A percentile compares a stretch with the other conserved stretches of the same genome.
Conservation (phyloP, 2,888 invertebrate species). For the Lithosia quadra region DNA sequence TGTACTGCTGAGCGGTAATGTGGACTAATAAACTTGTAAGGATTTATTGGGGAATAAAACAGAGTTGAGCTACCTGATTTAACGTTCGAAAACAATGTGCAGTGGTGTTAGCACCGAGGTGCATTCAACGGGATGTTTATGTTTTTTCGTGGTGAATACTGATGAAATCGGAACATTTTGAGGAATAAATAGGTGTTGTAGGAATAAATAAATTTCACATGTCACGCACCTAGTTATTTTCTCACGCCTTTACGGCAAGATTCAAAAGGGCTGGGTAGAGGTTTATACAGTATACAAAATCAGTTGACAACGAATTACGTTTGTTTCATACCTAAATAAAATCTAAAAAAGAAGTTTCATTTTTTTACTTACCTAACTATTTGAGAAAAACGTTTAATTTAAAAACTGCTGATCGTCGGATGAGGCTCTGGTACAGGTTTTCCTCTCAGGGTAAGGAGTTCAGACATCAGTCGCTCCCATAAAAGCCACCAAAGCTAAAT, state of each 20-base stretch:
- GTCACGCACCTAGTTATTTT: background rate
- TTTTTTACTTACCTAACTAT: background rate
- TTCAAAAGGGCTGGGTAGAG: background rate
- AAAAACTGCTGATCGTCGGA: background rate
- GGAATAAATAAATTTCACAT: background rate
- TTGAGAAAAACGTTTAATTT: background rate
- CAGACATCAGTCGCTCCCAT: too few relatives aligned
- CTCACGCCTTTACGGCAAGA: background rate
- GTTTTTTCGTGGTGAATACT: constrained; percentile 31
- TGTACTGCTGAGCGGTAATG: constrained; percentile 64
- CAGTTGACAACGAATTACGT: too few relatives aligned
- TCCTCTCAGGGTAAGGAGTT: too few relatives aligned
- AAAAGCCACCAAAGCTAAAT: too few relatives aligned
- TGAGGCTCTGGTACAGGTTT: too few relatives aligned
- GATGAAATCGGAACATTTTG: background rate
- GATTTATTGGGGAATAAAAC: constrained; percentile 52
- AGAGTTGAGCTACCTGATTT: constrained; percentile 43
- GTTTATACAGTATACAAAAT: background rate
- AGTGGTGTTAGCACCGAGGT: constrained; percentile 27
- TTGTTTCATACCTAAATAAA: background rate
- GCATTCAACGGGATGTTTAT: constrained; percentile 34
- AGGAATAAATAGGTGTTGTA: background rate
- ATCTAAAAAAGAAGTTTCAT: background rate
- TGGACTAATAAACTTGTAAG: constrained; percentile 60
- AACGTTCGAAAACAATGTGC: constrained; percentile 19